Base-by-base conservation (phyloP, 2,888 invertebrate genomes). In the Mamestra brassicae region DNA sequence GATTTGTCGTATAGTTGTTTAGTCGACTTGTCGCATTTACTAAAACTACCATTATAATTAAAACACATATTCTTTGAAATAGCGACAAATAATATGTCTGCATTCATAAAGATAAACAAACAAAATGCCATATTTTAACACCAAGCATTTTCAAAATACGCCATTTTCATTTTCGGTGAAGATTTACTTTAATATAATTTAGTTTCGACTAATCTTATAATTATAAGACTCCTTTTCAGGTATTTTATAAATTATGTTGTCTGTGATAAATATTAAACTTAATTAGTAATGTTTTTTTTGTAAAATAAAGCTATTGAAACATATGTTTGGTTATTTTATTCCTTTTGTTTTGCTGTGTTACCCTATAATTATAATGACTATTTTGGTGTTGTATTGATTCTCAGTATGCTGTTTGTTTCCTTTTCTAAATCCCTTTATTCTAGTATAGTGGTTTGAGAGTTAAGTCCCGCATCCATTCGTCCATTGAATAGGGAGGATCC, bases 261-360 rank as follows among this genome's bases (percentile, higher is more conserved):
- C 95, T 95, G 95, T 95, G 95, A 95, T 95, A n/a, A 95, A 92
- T 94, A 89, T 83, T 85, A 88, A 84, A 87, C 78, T 85, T 81
- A 88, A 91, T 92, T 92, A 90, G 88, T 90, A 89, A 89, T 36
- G 76, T n/a, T 84, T 74, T 80, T 74, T 91, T 84, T 88, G 80
- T 85, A 87, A 76, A 90, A 89, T 90, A 89, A 89, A 90, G 70
- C 65, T 89, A 89, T 91, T 92, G 84, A 88, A 90, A 85, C 89
- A 90, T 84, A 87, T 89, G 85, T 85, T 87, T 87, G 78, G 69
- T 85, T 87, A 86, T 92, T 94, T 93, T 93, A 92, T 94, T 94
- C 88, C 89, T 88, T 89, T 84, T 88, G 62, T 84, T 86, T 89
- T 90, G 84, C 71, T 80, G 86, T 83, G 76, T 50, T 45, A 13